These are phyloP conservation scores for Temnothorax ravouxi DNA, from an alignment of 2,888 invertebrate species.

Conservation along the genomic window DNA sequence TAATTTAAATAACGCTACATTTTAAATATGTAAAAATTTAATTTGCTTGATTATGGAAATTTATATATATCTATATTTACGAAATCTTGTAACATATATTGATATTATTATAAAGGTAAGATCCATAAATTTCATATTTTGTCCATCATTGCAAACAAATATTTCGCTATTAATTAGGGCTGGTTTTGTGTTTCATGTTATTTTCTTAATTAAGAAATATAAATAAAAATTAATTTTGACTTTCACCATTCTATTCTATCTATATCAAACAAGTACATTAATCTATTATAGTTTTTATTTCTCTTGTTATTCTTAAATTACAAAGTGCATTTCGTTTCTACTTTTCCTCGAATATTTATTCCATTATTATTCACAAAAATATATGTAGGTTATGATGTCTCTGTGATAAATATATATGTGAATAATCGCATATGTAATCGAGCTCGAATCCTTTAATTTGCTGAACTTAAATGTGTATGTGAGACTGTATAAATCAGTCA, in stretches of 20 bases:
- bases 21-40: not conserved
- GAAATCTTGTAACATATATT: not conserved
- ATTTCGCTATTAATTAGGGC: not conserved
- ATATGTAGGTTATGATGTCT: not conserved
- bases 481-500: not conserved
- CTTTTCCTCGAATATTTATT: not conserved
- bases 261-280: not conserved
- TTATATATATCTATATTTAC: not conserved
- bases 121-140: not conserved
- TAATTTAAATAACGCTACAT: not conserved
- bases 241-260: not conserved
- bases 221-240: not conserved
- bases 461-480: not conserved
- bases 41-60: not conserved
- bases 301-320: not conserved
- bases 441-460: not conserved
- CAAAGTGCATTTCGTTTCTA: not conserved
- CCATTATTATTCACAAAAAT: not conserved
- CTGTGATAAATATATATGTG: not conserved
- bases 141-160: not conserved
- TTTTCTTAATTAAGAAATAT: not conserved
- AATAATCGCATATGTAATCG: not conserved
- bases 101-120: not conserved
- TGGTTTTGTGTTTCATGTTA: not conserved
- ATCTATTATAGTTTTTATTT: conserved; percentile 7